These are phyloP conservation scores for Oxystoma pomonae DNA, from an alignment of 2,888 invertebrate genomes.

Conservation along the genomic window DNA sequence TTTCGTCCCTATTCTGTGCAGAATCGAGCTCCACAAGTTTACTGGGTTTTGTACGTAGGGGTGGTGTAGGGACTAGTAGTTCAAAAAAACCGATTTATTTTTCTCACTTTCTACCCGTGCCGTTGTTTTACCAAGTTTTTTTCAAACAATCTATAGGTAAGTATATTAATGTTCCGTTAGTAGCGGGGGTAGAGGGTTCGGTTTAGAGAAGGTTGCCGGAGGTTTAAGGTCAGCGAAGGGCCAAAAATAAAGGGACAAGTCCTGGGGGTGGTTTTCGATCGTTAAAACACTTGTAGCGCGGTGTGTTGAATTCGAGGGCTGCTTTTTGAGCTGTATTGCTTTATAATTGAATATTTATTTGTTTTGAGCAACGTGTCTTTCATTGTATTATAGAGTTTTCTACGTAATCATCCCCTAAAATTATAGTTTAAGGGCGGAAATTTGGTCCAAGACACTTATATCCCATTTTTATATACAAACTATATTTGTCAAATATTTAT, in stretches of 20 bases:
- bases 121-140: neutral
- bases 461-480: too few relatives aligned
- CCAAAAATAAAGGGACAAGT: neutral
- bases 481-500: too few relatives aligned
- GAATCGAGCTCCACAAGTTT: neutral
- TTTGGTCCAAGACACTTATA: too few relatives aligned
- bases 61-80: neutral
- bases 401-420: too few relatives aligned
- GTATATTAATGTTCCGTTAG: neutral
- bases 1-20: neutral
- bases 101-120: neutral
- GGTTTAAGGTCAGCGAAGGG: neutral
- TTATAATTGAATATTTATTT: neutral
- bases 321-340: neutral
- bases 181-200: neutral
- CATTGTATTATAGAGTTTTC: too few relatives aligned
- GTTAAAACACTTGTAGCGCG: neutral
- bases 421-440: too few relatives aligned
- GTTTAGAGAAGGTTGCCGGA: neutral
- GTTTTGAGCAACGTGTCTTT: neutral
- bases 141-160: neutral
- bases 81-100: neutral
- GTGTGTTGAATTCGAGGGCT: neutral
- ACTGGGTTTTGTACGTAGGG: neutral
- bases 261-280: neutral